Base-by-base conservation (phyloP, 2,113 vertebrate species). In the Benitochromis conjunctus region DNA sequence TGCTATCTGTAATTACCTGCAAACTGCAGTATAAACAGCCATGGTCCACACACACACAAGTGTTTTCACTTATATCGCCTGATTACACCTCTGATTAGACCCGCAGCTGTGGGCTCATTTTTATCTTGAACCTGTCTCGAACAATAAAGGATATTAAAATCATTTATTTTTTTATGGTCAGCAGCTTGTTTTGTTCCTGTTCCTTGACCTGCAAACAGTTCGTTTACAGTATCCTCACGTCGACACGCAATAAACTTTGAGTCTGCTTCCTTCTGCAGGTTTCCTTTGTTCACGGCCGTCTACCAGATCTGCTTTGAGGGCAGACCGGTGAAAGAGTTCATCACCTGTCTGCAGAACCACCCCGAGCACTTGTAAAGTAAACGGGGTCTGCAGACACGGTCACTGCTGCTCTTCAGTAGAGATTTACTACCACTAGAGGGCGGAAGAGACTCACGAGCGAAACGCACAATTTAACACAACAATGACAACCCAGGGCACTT, bases 221-320 rank as follows among this genome's bases (percentile, higher is more conserved):
- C 10, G 57, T 57, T 79, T 26, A 8, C 53, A 16, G 26, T 26
- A 26, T 76, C 58, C 34, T 38, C 12, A 5, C 7, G 1, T 48
- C 56, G 13, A 79, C 31, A 7, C 4, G 9, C n/a, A 29, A 2
- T 56, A 34, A 54, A 54, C n/a, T 4, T 46, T 6, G 14, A 51
- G 13, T 89, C 3, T 71, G 3, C 0, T 0, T 51, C 5, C 54
- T 36, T 74, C 82, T 51, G 0, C 60, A 98, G 97, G 94, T 98
- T 97, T 91, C 97, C 97, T 1, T 69, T 98, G 82, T 98, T 98
- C 38, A 88, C 92, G 3, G 96, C 95, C 0, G 91, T 98, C 87
- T 98, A 97, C 92, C 94, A 94, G 93, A 98, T 98, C 93, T 98
- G 97, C 94, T 98, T 97, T 0, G 94, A 98, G 92, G 96, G 96